These are phyloP conservation scores for Mycteria americana DNA, from an alignment of 2,797 vertebrate species.

Conservation along the genomic window DNA sequence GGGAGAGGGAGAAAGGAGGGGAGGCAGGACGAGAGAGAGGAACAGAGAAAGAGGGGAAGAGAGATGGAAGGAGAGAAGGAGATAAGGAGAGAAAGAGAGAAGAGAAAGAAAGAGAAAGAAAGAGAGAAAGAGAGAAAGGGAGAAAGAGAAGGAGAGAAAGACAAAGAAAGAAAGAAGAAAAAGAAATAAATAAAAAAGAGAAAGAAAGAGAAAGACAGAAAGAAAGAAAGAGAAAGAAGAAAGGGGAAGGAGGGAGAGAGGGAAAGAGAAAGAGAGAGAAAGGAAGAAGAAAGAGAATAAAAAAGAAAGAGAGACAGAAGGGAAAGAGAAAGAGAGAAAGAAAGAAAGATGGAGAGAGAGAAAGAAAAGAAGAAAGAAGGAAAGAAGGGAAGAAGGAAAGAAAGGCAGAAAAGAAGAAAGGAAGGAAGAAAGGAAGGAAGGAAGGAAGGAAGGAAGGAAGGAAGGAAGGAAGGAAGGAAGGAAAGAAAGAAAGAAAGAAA, in stretches of 20 bases:
- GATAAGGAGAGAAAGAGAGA: too few species aligned
- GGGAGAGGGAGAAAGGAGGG: background rate
- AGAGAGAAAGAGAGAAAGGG: too few species aligned
- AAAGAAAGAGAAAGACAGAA: rapidly evolving
- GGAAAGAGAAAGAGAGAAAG: rapidly evolving
- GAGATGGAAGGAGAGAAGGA: background rate
- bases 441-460: rapidly evolving
- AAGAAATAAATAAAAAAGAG: too few species aligned
- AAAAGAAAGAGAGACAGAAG: too few species aligned
- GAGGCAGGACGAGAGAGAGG: too few species aligned
- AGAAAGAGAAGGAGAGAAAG: too few species aligned
- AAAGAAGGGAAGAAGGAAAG: rapidly evolving
- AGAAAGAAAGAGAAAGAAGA: rapidly evolving
- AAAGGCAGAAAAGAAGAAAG: too few species aligned
- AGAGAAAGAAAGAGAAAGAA: too few species aligned
- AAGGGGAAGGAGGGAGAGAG: too few species aligned
- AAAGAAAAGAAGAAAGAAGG: rapidly evolving
- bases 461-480: too few species aligned
- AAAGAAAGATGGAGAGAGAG: rapidly evolving
- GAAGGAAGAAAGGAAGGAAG: rapidly evolving
- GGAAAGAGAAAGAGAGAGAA: background rate
- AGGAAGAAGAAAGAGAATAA: too few species aligned
- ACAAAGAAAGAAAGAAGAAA: background rate
- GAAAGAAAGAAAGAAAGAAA: too few species aligned
- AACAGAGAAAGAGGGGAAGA: background rate